phyloP scores from a whole-genome alignment of 2,113 vertebrate species.

The Corythaixoides concolor region DNA sequence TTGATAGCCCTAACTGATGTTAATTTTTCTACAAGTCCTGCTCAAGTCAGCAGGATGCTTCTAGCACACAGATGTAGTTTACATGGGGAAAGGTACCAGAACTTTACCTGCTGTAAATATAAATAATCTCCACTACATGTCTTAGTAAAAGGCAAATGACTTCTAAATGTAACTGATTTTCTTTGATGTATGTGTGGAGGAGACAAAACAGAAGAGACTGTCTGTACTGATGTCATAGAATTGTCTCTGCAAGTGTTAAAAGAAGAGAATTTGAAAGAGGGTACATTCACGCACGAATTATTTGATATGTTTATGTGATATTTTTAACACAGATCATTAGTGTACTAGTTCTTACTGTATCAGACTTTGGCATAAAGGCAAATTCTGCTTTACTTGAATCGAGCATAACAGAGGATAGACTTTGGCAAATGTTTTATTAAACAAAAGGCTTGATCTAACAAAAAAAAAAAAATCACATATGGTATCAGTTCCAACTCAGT shows the following conservation, averaged over 20 bases:
- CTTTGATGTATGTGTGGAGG: not conserved
- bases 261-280: not conserved
- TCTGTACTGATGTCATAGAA: not conserved
- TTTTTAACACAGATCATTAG: not conserved
- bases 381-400: conserved; percentile 1
- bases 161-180: not conserved
- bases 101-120: not conserved
- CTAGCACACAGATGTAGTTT: not conserved
- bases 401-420: not conserved
- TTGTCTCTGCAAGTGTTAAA: not conserved
- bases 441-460: not conserved
- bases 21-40: not conserved
- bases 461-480: not conserved
- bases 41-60: not conserved
- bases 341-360: not conserved
- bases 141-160: not conserved
- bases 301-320: not conserved
- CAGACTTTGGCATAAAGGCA: not conserved
- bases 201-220: not conserved
- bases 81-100: not conserved
- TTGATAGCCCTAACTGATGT: not conserved
- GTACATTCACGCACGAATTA: not conserved
- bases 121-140: not conserved
- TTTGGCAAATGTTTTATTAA: not conserved
- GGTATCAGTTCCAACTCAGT: not conserved